Conservation (phyloP, 2,797 vertebrate species). For the Gadopsis marmoratus region DNA sequence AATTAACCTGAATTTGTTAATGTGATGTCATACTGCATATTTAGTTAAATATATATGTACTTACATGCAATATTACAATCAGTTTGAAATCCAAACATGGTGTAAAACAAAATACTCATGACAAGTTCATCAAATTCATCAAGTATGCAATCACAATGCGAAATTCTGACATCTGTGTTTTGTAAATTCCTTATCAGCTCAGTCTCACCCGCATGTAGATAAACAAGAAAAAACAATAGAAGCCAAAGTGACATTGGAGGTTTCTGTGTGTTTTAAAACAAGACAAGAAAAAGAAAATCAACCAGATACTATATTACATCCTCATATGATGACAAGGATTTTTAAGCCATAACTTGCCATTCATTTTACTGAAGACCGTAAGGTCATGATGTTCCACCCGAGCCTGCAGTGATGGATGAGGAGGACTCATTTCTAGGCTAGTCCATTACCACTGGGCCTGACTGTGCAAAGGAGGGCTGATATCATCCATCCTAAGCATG, state of each 20-base stretch:
- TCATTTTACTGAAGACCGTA: constrained; percentile 24
- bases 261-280: background rate
- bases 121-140: background rate
- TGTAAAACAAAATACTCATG: background rate
- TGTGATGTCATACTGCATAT: background rate
- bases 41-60: background rate
- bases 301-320: constrained; percentile 2
- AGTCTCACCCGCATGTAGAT: background rate
- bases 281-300: constrained; percentile 11
- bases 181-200: constrained; percentile 4
- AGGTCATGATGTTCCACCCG: constrained; percentile 21
- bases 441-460: constrained; percentile 25
- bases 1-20: background rate
- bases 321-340: constrained; percentile 26
- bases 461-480: constrained; percentile 18
- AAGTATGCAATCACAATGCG: background rate
- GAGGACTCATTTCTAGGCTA: constrained; percentile 38
- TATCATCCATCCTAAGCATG: constrained; percentile 33
- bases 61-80: background rate
- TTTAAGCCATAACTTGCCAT: constrained; percentile 37
- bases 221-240: background rate
- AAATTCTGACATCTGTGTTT: constrained; percentile 11
- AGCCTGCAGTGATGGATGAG: constrained; percentile 54
- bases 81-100: background rate
- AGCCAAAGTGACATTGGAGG: background rate